These are phyloP conservation scores for Nephrotoma flavescens DNA, from an alignment of 2,888 invertebrate species.

Conservation along the genomic window DNA sequence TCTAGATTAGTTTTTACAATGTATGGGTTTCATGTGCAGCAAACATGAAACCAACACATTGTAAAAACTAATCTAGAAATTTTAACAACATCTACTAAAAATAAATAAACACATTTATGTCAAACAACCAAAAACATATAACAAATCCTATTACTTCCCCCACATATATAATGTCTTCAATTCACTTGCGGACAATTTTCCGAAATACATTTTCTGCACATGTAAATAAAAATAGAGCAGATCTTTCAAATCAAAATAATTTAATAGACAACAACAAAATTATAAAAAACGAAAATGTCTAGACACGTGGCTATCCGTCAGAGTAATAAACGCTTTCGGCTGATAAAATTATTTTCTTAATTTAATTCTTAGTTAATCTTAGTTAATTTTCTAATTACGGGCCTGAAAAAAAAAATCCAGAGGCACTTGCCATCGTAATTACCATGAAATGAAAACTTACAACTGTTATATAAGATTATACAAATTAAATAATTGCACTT, in stretches of 20 bases:
- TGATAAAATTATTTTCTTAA: neutral
- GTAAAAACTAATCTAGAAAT: too few relatives aligned
- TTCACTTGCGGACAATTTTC: neutral
- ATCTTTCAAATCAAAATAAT: neutral
- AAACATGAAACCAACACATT: too few relatives aligned
- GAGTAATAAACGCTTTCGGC: neutral
- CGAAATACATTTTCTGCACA: neutral
- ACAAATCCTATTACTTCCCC: neutral
- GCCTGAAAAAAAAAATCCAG: neutral
- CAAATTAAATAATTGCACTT: neutral
- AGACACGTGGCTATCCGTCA: neutral
- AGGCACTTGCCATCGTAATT: neutral
- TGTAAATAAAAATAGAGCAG: neutral
- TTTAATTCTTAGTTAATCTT: neutral
- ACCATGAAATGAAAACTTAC: neutral
- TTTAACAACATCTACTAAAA: neutral
- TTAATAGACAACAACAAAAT: neutral
- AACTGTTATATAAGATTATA: neutral
- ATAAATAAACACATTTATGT: neutral
- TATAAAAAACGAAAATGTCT: neutral
- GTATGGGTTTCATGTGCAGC: too few relatives aligned
- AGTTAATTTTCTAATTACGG: too few relatives aligned
- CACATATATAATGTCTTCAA: neutral
- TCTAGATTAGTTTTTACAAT: too few relatives aligned
- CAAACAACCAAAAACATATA: neutral